Evolutionary conservation across 2,888 invertebrate genomes (phyloP).

Genomic region (Erebia ligea): DNA sequence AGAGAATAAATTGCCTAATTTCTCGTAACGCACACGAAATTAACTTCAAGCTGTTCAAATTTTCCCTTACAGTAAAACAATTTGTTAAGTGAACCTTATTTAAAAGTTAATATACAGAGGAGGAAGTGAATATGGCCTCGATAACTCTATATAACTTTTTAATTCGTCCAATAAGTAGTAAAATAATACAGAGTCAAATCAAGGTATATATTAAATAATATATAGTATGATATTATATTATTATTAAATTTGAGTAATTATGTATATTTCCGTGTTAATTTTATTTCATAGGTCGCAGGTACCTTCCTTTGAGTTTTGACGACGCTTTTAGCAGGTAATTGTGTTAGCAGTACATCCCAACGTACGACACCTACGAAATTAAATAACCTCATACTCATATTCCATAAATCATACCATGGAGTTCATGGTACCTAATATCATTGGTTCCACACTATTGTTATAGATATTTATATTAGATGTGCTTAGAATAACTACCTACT

Average conservation of each 20-base stretch:
- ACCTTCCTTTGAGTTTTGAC: constrained; percentile 63
- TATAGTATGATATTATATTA: too few relatives aligned
- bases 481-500: too few relatives aligned
- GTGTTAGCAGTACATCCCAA: constrained; percentile 73
- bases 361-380: constrained; percentile 71
- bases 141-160: neutral
- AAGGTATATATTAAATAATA: too few relatives aligned
- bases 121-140: constrained; percentile 43
- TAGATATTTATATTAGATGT: too few relatives aligned
- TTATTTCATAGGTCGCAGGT: constrained; percentile 43
- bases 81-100: constrained; percentile 68
- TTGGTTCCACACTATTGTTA: too few relatives aligned
- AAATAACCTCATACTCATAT: constrained; percentile 45
- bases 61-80: constrained; percentile 72
- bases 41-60: constrained; percentile 67
- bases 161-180: neutral
- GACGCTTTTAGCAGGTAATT: constrained; percentile 79
- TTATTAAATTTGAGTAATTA: neutral
- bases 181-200: neutral
- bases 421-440: neutral
- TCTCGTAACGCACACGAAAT: constrained; percentile 70
- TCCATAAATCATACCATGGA: constrained; percentile 14
- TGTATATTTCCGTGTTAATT: constrained; percentile 6
- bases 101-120: constrained; percentile 63
- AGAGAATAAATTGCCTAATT: constrained; percentile 74